Percentiles rank a stretch among this genome's conserved stretches.
These are phyloP conservation scores for Origma solitaria DNA, from an alignment of 2,113 vertebrate species.

Conservation along the genomic window DNA sequence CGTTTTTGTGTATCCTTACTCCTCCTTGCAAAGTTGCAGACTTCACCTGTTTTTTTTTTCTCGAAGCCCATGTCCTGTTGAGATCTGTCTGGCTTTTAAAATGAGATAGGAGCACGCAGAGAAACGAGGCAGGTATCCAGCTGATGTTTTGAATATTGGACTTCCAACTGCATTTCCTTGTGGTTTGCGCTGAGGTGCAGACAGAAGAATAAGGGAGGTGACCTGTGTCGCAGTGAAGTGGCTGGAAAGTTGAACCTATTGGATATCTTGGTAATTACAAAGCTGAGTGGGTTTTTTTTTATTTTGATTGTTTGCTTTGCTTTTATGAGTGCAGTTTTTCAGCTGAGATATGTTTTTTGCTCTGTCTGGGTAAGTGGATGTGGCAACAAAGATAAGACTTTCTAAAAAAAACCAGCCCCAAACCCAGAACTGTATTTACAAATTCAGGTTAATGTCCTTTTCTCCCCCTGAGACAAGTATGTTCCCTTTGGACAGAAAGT, in stretches of 20 bases:
- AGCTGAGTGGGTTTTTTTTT: background rate
- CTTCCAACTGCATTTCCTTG: background rate
- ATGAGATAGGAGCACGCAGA: background rate
- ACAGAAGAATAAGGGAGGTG: background rate
- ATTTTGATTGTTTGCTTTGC: background rate
- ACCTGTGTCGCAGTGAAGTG: accelerated
- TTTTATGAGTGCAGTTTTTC: background rate
- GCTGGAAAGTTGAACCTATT: background rate
- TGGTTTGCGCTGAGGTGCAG: background rate
- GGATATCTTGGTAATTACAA: background rate
- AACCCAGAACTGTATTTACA: background rate
- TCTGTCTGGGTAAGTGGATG: background rate
- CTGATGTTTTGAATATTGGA: background rate
- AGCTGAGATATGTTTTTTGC: background rate
- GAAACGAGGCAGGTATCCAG: background rate
- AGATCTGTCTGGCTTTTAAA: background rate
- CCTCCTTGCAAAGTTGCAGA: background rate
- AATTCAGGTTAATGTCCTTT: background rate
- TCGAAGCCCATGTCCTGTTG: background rate
- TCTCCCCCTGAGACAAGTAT: background rate
- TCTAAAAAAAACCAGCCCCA: background rate
- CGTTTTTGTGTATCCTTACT: background rate
- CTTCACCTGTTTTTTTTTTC: background rate
- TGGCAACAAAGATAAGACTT: background rate
- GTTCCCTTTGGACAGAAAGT: background rate